These are phyloP conservation scores for Crocuta crocuta DNA, from an alignment of 2,113 vertebrate species.

Conservation along the genomic window DNA sequence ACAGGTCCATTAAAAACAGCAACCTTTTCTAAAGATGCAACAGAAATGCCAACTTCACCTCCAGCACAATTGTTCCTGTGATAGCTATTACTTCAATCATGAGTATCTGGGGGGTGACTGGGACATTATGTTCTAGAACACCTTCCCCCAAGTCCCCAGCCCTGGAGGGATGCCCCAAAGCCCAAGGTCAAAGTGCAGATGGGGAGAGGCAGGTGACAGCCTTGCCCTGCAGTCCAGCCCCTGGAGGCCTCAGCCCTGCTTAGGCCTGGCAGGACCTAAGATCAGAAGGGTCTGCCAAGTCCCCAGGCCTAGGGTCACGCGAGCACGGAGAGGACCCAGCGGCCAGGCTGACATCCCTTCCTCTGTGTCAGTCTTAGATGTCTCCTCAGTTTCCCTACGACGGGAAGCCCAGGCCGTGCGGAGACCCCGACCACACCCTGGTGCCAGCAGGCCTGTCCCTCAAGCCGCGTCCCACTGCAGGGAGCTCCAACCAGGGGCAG, in stretches of 20 bases:
- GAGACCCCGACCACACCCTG: not conserved
- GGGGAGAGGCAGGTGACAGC: not conserved
- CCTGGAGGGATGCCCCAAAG: not conserved
- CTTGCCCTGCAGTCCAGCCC: rapidly evolving
- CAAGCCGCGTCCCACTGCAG: not conserved
- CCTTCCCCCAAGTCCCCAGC: not conserved
- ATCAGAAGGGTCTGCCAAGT: not conserved
- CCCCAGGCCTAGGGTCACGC: not conserved
- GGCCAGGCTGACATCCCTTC: not conserved
- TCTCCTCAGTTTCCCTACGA: not conserved
- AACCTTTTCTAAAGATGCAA: not conserved
- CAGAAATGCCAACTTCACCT: not conserved
- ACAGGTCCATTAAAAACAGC: not conserved
- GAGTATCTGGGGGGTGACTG: not conserved
- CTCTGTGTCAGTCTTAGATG: not conserved
- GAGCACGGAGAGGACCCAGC: not conserved
- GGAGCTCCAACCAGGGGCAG: not conserved
- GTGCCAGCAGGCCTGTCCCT: not conserved
- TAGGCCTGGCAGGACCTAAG: not conserved
- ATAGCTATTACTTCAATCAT: not conserved
- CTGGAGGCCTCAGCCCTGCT: not conserved
- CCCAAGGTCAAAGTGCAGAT: not conserved
- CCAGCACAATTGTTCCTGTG: not conserved
- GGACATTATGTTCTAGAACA: not conserved
- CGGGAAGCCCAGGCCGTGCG: not conserved